These are phyloP conservation scores for Bombus fervidus DNA, from an alignment of 1,140 invertebrate species.

Conservation along the genomic window DNA sequence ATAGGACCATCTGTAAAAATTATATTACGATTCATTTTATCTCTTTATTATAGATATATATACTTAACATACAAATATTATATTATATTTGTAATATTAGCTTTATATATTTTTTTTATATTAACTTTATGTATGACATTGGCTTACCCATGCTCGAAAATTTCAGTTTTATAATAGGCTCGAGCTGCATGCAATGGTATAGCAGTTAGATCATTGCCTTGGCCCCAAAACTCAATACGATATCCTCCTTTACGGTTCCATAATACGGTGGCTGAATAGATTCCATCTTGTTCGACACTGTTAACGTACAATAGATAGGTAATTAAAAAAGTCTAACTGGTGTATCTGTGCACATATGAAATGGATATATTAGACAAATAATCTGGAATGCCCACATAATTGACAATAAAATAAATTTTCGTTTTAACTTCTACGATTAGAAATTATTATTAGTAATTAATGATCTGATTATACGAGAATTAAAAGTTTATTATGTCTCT, in stretches of 20 bases:
- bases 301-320: constrained; percentile 34
- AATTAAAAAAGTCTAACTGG: background rate
- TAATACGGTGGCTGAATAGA: constrained; percentile 87
- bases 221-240: constrained; percentile 89
- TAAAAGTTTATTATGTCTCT: background rate
- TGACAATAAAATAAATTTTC: background rate
- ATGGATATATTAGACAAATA: background rate
- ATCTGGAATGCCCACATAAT: background rate
- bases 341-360: background rate
- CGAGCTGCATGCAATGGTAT: constrained; percentile 86
- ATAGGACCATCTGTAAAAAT: constrained; percentile 87
- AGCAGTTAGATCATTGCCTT: constrained; percentile 86
- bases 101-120: background rate
- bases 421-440: background rate
- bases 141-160: constrained; percentile 86
- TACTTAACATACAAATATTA: background rate
- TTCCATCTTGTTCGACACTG: constrained; percentile 88
- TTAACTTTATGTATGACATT: background rate
- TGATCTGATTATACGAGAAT: background rate
- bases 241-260: constrained; percentile 87
- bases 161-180: constrained; percentile 87
- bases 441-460: background rate
- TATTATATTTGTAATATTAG: background rate
- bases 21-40: background rate
- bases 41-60: background rate